Conservation (phyloP, 2,888 invertebrate genomes). For the Diarsia brunnea region DNA sequence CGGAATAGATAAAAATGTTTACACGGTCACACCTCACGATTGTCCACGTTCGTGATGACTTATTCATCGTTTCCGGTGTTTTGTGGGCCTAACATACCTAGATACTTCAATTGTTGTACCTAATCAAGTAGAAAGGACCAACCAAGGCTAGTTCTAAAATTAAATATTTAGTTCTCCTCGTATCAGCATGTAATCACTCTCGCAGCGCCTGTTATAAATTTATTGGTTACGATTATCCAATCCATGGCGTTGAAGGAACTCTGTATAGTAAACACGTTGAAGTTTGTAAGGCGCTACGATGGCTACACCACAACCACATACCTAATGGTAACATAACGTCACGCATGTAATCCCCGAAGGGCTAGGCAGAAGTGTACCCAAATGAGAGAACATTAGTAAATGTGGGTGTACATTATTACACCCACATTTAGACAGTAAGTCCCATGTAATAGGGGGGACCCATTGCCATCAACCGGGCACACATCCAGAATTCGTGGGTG, state of each 20-base stretch:
- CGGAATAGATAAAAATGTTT: conserved; percentile 77
- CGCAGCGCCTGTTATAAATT: conserved; percentile 41
- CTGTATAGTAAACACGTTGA: conserved; percentile 21
- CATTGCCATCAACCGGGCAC: too few relatives aligned
- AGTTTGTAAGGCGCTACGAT: conserved; percentile 40
- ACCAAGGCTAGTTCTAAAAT: background rate
- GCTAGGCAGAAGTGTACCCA: too few relatives aligned
- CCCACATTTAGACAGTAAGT: too few relatives aligned
- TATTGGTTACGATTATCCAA: background rate
- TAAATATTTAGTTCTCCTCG: background rate
- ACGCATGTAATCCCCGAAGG: too few relatives aligned
- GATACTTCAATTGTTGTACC: conserved; percentile 32
- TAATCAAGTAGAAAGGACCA: background rate
- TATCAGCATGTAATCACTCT: background rate
- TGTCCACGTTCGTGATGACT: conserved; percentile 36
- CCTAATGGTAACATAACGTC: too few relatives aligned
- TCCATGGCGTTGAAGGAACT: conserved; percentile 6
- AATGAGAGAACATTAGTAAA: too few relatives aligned
- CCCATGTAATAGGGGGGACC: too few relatives aligned
- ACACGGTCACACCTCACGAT: conserved; percentile 71
- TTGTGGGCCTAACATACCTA: conserved; percentile 29
- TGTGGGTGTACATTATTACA: too few relatives aligned
- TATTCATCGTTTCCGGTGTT: conserved; percentile 58
- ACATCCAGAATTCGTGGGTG: too few relatives aligned
- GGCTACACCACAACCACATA: background rate